phyloP scores from a whole-genome alignment of 2,113 vertebrate species.

The Anguilla japonica region DNA sequence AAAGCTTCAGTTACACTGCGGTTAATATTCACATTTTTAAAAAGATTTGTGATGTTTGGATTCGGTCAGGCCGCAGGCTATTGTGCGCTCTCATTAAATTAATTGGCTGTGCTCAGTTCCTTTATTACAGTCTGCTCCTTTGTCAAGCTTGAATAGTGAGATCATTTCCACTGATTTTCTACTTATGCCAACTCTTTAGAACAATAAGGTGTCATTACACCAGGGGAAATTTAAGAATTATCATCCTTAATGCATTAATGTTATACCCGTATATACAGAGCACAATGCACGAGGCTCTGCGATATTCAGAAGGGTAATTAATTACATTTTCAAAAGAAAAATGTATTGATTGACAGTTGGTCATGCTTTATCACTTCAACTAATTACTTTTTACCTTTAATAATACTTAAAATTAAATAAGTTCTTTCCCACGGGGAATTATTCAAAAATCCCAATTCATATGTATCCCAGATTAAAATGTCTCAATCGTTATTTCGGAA shows the following conservation, averaged over 20 bases:
- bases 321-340: slow-evolving; percentile 51
- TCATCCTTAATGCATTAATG: slow-evolving; percentile 31
- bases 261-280: slow-evolving; percentile 40
- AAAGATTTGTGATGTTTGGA: slow-evolving; percentile 50
- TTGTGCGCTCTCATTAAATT: slow-evolving; percentile 58
- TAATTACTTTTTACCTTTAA: slow-evolving; percentile 54
- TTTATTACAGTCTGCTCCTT: slow-evolving; percentile 54
- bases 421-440: slow-evolving; percentile 45
- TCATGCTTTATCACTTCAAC: slow-evolving; percentile 47
- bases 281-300: slow-evolving; percentile 38
- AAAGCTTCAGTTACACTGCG: slow-evolving; percentile 12
- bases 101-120: slow-evolving; percentile 54
- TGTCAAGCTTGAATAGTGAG: slow-evolving; percentile 46
- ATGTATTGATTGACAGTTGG: slow-evolving; percentile 50
- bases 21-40: slow-evolving; percentile 32
- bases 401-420: slow-evolving; percentile 48
- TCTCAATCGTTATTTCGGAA: slow-evolving; percentile 49
- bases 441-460: slow-evolving; percentile 38
- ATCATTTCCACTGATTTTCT: slow-evolving; percentile 51
- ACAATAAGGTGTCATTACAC: slow-evolving; percentile 47
- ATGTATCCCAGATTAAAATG: slow-evolving; percentile 57
- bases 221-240: slow-evolving; percentile 37
- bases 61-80: slow-evolving; percentile 45
- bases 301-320: slow-evolving; percentile 48
- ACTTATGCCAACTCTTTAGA: slow-evolving; percentile 40